Evolutionary conservation across 2,113 vertebrate genomes (phyloP), one percentile per base, ranked within the genome.

Genomic region (Acinonyx jubatus): DNA sequence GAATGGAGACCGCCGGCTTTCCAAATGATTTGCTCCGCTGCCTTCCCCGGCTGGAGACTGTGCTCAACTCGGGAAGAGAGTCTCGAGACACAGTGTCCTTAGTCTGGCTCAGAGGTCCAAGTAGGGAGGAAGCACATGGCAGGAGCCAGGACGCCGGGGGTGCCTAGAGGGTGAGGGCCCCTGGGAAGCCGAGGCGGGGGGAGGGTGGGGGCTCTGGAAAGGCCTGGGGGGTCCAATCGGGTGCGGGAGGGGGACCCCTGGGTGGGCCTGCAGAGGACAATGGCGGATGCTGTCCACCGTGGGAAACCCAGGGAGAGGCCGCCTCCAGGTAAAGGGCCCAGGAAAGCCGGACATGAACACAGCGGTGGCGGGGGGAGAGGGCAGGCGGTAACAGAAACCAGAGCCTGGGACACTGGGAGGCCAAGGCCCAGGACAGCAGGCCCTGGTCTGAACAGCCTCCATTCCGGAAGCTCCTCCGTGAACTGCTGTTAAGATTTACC

Each of bases 41-140:
- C 38, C 83, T 19, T 1, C 18, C n/a, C 57, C 7, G 85, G 23
- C 36, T 57, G 14, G 80, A 29, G 5, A 1, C 45, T 3, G 7
- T 1, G 2, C n/a, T 5, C 0, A 0, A 1, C 18, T 3, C 0
- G 1, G 55, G 61, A 19, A 33, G 16, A 9, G 3, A 3, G 1
- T 50, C 5, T 65, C 29, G 5, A 7, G 27, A 36, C 41, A 9
- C 4, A 18, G 31, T 0, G 19, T 16, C 33, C 63, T 45, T 1
- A 52, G 55, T 36, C 23, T 29, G 65, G 55, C 78, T 83, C 27
- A 14, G 90, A 61, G 41, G 61, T 2, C 38, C 45, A 25, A 25
- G 7, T 0, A 65, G 25, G 57, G 16, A 61, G 12, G 27, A 33
- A 10, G n/a, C 38, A 27, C 7, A 0, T 4, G 21, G 73, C 23